phyloP scores from a whole-genome alignment of 2,888 invertebrate species.

The Eurytoma adleriae region DNA sequence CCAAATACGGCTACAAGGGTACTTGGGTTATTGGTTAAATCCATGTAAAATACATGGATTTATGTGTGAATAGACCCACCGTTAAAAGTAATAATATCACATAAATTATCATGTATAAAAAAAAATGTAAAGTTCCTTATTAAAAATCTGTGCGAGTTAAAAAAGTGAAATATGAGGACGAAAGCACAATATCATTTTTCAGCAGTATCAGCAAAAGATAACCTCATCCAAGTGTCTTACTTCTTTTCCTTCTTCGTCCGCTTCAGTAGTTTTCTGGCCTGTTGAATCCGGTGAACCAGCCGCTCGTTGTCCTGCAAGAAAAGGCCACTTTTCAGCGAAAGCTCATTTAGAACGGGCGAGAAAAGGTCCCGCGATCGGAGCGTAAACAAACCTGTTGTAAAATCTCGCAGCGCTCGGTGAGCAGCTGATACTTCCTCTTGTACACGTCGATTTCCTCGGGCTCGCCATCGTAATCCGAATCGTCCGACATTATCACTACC shows the following conservation, averaged over 20 bases:
- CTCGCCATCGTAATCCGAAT: slow-evolving; percentile 79
- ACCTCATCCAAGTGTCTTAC: slow-evolving; percentile 66
- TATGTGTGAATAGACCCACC: too few species aligned
- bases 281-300: slow-evolving; percentile 83
- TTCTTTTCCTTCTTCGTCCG: slow-evolving; percentile 83
- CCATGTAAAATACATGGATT: too few species aligned
- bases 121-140: not conserved
- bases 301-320: slow-evolving; percentile 83
- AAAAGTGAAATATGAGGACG: not conserved
- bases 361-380: slow-evolving; percentile 13
- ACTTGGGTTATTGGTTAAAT: too few species aligned
- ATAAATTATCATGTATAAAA: not conserved
- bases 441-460: slow-evolving; percentile 82
- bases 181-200: not conserved
- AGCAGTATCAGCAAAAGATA: slow-evolving; percentile 57
- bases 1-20: too few species aligned
- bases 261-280: slow-evolving; percentile 83
- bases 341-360: slow-evolving; percentile 6
- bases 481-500: slow-evolving; percentile 77
- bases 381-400: slow-evolving; percentile 79
- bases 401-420: slow-evolving; percentile 85
- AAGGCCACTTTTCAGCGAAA: not conserved
- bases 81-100: not conserved
- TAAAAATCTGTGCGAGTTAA: not conserved
- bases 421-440: slow-evolving; percentile 84